phyloP scores from a whole-genome alignment of 2,888 invertebrate species.

The Octonoba sinensis region DNA sequence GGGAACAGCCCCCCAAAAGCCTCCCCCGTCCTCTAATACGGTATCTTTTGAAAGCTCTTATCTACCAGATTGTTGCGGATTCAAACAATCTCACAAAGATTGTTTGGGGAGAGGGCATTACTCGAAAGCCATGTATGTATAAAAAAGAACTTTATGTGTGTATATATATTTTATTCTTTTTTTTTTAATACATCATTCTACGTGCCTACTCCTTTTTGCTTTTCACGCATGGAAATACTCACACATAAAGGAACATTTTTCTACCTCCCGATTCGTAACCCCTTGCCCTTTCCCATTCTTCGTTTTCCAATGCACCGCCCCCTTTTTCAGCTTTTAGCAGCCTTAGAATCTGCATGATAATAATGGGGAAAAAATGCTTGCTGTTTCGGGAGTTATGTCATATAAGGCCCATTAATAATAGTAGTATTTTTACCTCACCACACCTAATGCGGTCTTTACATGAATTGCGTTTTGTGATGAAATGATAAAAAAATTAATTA shows the following conservation, averaged over 20 bases:
- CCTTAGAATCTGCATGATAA: background rate
- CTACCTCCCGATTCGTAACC: constrained; percentile 7
- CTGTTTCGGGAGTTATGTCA: no score
- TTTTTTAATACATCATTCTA: constrained; percentile 53
- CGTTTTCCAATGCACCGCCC: constrained; percentile 1
- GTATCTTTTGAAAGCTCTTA: constrained; percentile 50
- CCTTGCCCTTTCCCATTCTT: constrained; percentile 6
- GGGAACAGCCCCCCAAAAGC: constrained; percentile 27
- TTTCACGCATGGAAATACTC: constrained; percentile 59
- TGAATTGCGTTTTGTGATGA: no score
- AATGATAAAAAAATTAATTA: no score
- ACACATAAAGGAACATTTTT: constrained; percentile 40
- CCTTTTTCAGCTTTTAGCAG: constrained; percentile 4
- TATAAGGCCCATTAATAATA: no score
- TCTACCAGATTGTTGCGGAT: constrained; percentile 53
- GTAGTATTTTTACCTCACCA: no score
- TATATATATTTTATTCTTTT: constrained; percentile 35
- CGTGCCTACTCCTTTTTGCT: constrained; percentile 54
- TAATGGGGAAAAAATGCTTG: no score
- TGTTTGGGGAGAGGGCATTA: constrained; percentile 24
- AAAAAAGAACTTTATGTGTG: constrained; percentile 26
- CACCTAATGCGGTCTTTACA: no score
- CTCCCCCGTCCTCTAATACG: constrained; percentile 44
- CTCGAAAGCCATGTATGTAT: constrained; percentile 19
- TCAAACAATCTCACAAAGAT: constrained; percentile 51